A percentile compares a stretch with the other conserved stretches of the same genome.
Conservation (phyloP, 2,113 vertebrate species). For the Pedionomus torquatus region DNA sequence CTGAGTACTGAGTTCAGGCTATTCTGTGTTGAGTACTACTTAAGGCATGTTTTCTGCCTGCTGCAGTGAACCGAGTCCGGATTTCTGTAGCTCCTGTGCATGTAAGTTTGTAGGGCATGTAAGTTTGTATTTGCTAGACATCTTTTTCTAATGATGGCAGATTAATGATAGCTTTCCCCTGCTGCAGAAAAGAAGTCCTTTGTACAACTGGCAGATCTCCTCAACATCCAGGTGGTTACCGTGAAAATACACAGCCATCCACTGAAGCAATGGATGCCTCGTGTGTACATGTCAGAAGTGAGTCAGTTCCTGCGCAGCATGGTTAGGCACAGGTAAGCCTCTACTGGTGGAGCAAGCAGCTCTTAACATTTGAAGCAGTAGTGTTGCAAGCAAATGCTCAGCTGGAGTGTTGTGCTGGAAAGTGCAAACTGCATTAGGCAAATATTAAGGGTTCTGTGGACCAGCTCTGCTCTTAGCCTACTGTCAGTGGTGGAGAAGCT, state of each 20-base stretch:
- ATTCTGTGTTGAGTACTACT: not conserved
- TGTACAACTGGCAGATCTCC: constrained; percentile 87
- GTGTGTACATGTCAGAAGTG: constrained; percentile 74
- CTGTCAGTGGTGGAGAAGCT: not conserved
- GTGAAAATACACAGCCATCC: constrained; percentile 85
- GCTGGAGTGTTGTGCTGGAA: not conserved
- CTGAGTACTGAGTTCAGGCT: not conserved
- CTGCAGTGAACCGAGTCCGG: accelerated
- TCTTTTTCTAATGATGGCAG: not conserved
- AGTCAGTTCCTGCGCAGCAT: constrained; percentile 79
- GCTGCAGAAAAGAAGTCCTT: constrained; percentile 86
- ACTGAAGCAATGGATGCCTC: constrained; percentile 71
- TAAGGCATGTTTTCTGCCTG: not conserved
- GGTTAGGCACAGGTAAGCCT: constrained; percentile 84
- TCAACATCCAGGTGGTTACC: constrained; percentile 91
- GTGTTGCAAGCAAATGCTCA: not conserved
- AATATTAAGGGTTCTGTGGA: not conserved
- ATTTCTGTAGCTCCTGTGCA: accelerated
- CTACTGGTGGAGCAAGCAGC: not conserved
- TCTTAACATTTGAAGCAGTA: not conserved
- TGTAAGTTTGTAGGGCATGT: accelerated
- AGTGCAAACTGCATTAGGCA: not conserved
- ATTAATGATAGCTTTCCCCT: not conserved
- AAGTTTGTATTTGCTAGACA: accelerated
- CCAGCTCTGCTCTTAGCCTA: not conserved